phyloP scores from a whole-genome alignment of 64 coral and sea anemone genomes.

The Exaiptasia diaphana region DNA sequence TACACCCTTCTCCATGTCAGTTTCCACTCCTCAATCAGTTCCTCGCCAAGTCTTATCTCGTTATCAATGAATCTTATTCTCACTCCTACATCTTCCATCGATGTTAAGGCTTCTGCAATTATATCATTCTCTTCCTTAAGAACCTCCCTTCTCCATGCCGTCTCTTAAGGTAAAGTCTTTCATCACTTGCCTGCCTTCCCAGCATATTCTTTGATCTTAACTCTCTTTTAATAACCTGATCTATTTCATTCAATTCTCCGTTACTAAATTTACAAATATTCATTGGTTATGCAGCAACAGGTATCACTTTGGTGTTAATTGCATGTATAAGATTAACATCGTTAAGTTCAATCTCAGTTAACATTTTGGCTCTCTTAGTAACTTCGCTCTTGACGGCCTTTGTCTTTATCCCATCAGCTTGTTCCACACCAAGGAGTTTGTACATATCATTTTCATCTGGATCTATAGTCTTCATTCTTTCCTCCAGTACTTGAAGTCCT shows the following conservation, averaged over 20 bases:
- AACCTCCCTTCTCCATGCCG: no score
- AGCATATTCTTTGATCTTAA: not conserved
- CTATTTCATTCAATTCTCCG: not conserved
- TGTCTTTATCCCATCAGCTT: not conserved
- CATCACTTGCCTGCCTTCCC: not conserved
- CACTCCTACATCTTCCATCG: no score
- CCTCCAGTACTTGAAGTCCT: conserved; percentile 6
- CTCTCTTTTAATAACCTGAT: not conserved
- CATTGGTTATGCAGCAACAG: not conserved
- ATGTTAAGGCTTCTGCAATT: no score
- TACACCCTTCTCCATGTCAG: no score
- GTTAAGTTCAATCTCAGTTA: not conserved
- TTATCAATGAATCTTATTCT: no score
- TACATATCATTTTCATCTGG: conserved; percentile 1
- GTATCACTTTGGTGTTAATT: not conserved
- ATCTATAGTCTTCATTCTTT: conserved; percentile 8
- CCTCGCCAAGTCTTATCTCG: no score
- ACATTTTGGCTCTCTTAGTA: not conserved
- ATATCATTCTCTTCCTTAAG: no score
- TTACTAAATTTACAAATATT: not conserved
- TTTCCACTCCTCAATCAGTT: no score
- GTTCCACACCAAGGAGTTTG: conserved; percentile 13
- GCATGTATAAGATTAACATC: not conserved
- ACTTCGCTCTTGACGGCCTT: conserved; percentile 3
- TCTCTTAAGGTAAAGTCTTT: not conserved